Evolutionary conservation across 2,113 vertebrate species (phyloP), one percentile per base, ranked within the genome.

Genomic region (Phalacrocorax aristotelis): DNA sequence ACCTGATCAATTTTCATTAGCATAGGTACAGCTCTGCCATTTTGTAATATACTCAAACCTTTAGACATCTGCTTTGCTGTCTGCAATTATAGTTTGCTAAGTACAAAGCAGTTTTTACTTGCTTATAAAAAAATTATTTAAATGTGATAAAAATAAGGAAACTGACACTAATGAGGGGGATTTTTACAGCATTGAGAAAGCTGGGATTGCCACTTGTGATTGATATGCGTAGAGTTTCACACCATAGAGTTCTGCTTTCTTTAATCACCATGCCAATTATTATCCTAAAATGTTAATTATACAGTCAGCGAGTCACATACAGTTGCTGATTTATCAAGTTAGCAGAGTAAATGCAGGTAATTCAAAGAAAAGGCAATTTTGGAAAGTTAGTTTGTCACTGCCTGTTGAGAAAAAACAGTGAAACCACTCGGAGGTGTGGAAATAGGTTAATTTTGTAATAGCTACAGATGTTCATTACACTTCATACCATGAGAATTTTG

Each of bases 271-370:
- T 92, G 72, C 79, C 90, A 97, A 90, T 95, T 92, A 93, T 90
- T 71, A 42, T 65, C 91, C 95, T 92, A 95, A 97, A 98, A 96
- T 76, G 95, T 96, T 96, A 94, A 95, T 49, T 84, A 85, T 71
- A 55, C 54, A 89, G 74, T 82, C 48, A 91, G 64, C 58, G 74
- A 97, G 34, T 78, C 65, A 64, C 65, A 92, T 84, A 48, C 58
- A 61, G 40, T 54, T 66, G 74, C 58, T 93, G 76, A 77, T 96
- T 95, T 95, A 60, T 92, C 54, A 75, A 52, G 79, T 86, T 79
- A 85, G 89, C 34, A 77, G 85, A 65, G 78, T 62, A 95, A 94
- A 94, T 76, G 55, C 71, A 94, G 95, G 93, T 96, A 91, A 76
- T 87, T 94, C 61, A 75, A 58, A 93, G 70, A 68, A 48, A 64